A percentile compares a stretch with the other conserved stretches of the same genome.
These are phyloP conservation scores for Passerculus sandwichensis DNA, from an alignment of 2,797 vertebrate genomes.

Conservation along the genomic window DNA sequence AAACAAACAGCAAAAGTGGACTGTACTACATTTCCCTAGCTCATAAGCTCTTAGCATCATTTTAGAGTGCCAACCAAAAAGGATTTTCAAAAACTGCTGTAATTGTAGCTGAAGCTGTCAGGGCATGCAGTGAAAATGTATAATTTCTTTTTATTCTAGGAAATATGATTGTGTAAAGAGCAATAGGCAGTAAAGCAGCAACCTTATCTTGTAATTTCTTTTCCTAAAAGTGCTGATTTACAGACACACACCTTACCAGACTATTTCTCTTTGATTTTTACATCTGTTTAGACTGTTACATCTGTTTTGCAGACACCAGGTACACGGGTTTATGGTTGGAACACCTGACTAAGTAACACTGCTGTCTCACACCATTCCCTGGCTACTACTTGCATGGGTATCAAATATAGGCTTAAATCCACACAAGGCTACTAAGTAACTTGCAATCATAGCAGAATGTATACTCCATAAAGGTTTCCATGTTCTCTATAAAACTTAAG, in stretches of 20 bases:
- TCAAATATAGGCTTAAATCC: neutral
- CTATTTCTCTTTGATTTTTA: constrained; percentile 13
- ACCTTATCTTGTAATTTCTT: constrained; percentile 18
- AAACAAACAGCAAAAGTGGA: constrained; percentile 13
- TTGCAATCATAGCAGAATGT: neutral
- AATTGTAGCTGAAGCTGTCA: constrained; percentile 64
- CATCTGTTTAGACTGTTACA: neutral
- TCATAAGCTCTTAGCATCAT: constrained; percentile 43
- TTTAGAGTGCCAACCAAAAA: constrained; percentile 56
- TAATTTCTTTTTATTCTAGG: constrained; percentile 65
- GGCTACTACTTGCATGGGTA: neutral
- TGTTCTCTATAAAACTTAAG: neutral
- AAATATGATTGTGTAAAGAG: constrained; percentile 66
- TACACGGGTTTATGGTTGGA: neutral
- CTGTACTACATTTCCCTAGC: constrained; percentile 26
- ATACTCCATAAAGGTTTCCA: neutral
- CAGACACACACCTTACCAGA: neutral
- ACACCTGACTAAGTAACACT: neutral
- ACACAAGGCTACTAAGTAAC: neutral
- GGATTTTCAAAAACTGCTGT: constrained; percentile 41
- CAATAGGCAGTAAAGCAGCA: constrained; percentile 53
- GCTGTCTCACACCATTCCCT: neutral
- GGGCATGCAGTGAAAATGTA: constrained; percentile 50
- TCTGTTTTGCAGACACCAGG: neutral
- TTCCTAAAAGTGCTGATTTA: constrained; percentile 26